A percentile compares a stretch with the other conserved stretches of the same genome.
phyloP scores from a whole-genome alignment of 2,888 invertebrate species.

The Philaethria dido region DNA sequence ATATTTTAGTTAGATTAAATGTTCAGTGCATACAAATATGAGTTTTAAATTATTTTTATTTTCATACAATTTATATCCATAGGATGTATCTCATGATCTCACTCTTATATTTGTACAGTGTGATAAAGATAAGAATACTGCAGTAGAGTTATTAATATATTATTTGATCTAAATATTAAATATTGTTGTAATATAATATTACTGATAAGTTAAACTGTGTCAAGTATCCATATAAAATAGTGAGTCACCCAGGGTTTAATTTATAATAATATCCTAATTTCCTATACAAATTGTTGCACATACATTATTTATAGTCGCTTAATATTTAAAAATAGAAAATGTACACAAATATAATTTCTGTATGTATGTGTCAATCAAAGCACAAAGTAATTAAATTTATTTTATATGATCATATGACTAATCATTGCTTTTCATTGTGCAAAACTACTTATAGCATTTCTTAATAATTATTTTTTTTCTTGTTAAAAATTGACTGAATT shows the following conservation, averaged over 20 bases:
- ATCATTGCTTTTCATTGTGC: constrained; percentile 6
- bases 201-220: constrained; percentile 37
- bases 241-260: constrained; percentile 18
- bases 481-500: not conserved
- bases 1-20: not conserved
- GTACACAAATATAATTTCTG: not conserved
- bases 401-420: not conserved
- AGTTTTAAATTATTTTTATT: not conserved
- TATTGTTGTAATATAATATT: constrained; percentile 27
- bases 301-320: constrained; percentile 1
- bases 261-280: constrained; percentile 20
- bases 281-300: not conserved
- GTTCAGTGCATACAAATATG: not conserved
- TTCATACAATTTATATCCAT: constrained; percentile 7
- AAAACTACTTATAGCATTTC: not conserved
- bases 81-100: constrained; percentile 57
- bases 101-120: constrained; percentile 71
- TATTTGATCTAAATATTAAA: constrained; percentile 18
- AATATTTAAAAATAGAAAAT: constrained; percentile 4
- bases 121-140: constrained; percentile 38
- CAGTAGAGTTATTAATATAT: constrained; percentile 28
- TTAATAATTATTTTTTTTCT: too few relatives aligned
- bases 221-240: constrained; percentile 33
- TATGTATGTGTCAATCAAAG: not conserved
- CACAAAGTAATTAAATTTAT: constrained; percentile 5